These are phyloP conservation scores for Drepana falcataria DNA, from an alignment of 2,888 invertebrate genomes.

Conservation along the genomic window DNA sequence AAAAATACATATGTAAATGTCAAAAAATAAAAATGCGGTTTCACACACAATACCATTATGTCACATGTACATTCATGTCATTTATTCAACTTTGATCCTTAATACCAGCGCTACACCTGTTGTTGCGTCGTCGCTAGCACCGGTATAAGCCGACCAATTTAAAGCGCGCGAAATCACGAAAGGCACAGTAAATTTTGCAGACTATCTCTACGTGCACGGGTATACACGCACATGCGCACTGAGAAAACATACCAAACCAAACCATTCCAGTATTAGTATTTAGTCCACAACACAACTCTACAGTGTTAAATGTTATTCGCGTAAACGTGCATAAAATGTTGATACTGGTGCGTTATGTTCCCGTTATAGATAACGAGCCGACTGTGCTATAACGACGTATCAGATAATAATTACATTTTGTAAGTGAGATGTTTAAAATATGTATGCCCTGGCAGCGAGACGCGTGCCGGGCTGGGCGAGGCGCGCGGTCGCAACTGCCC, in stretches of 20 bases:
- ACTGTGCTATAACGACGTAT: background rate
- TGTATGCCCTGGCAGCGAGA: too few species aligned
- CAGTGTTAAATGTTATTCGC: constrained; percentile 10
- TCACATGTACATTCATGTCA: constrained; percentile 11
- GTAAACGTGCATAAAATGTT: background rate
- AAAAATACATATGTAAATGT: too few species aligned
- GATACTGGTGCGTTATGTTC: constrained; percentile 3
- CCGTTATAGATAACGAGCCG: constrained; percentile 6
- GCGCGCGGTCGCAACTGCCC: constrained; percentile 39
- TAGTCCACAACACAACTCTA: too few species aligned
- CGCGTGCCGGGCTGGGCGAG: constrained; percentile 9
- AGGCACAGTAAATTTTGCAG: constrained; percentile 13
- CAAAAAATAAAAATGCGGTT: too few species aligned
- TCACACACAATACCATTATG: too few species aligned
- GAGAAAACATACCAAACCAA: constrained; percentile 6
- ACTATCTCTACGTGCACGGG: constrained; percentile 20
- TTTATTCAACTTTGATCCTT: constrained; percentile 22
- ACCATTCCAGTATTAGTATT: too few species aligned
- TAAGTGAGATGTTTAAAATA: too few species aligned
- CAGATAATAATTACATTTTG: too few species aligned
- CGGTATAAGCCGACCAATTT: constrained; percentile 23
- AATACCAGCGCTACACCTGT: constrained; percentile 25
- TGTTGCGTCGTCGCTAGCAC: constrained; percentile 21
- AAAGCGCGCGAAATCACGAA: constrained; percentile 12
- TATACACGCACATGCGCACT: constrained; percentile 45